Evolutionary conservation across 1,140 invertebrate species (phyloP), one percentile per base, ranked within the genome.

Genomic region (Lysiphlebus fabarum): DNA sequence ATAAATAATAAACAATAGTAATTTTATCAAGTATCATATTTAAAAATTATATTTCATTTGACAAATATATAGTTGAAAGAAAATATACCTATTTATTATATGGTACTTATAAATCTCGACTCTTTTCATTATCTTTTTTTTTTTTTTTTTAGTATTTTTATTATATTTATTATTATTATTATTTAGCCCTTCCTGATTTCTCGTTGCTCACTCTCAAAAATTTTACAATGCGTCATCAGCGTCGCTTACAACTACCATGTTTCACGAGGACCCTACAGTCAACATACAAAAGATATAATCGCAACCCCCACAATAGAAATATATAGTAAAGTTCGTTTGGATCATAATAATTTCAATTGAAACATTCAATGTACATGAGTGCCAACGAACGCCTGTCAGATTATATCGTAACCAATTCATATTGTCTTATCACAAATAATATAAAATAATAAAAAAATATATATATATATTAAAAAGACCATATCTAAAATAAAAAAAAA

Each of bases 201-300:
- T 63, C 65, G 64, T 65, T 61, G 64, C 63, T 67, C 67, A 66
- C 69, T 65, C 66, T 74, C 69, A 68, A 72, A 71, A 74, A 68
- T 70, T 72, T 71, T 72, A 74, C 71, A 76, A 76, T 74, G 72
- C 74, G 70, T 74, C 72, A 76, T 74, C 74, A 76, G 63, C 68
- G 68, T 63, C 67, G 69, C 65, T 67, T 66, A 64, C 67, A 64
- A 65, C 61, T 59, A 67, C 67, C 66, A 61, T 63, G 61, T 65
- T 26, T 64, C 67, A 67, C 59, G 64, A 73, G 71, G 64, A 63
- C 70, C 66, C 70, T 74, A 70, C 63, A 74, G 58, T 41, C 37
- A 9, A 43, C 60, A 59, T 64, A 74, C 74, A 76, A 76, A 80
- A 71, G 69, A 73, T 69, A 74, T 73, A 76, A 74, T 74, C 72